These are phyloP conservation scores for Cheirogaleus major DNA, from an alignment of 2,797 vertebrate species.

Conservation along the genomic window DNA sequence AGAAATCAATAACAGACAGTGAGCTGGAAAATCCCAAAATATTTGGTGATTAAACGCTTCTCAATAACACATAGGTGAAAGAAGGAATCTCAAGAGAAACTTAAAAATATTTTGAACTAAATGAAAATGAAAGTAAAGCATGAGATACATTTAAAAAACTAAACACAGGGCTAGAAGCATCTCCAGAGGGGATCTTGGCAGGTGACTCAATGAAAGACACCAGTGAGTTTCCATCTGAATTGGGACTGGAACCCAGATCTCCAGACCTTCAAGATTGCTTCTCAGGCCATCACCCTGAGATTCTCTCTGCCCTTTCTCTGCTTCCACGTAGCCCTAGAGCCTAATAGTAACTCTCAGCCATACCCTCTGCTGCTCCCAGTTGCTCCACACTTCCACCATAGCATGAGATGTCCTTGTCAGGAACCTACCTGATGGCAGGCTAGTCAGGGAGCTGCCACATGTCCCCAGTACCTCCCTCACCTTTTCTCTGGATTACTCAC, in stretches of 20 bases:
- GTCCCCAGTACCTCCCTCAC: neutral
- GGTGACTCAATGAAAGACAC: neutral
- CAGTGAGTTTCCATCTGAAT: neutral
- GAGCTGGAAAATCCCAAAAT: neutral
- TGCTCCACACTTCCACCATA: neutral
- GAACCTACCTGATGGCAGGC: neutral
- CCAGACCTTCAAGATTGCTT: neutral
- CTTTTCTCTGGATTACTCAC: neutral
- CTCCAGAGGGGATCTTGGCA: neutral
- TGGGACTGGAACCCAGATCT: neutral
- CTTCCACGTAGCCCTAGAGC: neutral
- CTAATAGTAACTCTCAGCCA: neutral
- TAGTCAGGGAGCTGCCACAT: neutral
- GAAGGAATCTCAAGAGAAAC: neutral
- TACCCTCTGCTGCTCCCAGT: neutral
- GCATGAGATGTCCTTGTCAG: neutral
- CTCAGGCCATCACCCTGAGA: neutral
- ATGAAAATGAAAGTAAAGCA: neutral
- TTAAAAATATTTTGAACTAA: neutral
- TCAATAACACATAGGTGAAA: neutral
- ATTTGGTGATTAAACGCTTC: neutral
- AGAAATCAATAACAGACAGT: neutral
- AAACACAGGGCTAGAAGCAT: neutral
- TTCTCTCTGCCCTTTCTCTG: neutral
- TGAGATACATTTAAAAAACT: neutral